A percentile compares a stretch with the other conserved stretches of the same genome.
Conservation (phyloP, 1,140 invertebrate species). For the Polypedilum vanderplanki region DNA sequence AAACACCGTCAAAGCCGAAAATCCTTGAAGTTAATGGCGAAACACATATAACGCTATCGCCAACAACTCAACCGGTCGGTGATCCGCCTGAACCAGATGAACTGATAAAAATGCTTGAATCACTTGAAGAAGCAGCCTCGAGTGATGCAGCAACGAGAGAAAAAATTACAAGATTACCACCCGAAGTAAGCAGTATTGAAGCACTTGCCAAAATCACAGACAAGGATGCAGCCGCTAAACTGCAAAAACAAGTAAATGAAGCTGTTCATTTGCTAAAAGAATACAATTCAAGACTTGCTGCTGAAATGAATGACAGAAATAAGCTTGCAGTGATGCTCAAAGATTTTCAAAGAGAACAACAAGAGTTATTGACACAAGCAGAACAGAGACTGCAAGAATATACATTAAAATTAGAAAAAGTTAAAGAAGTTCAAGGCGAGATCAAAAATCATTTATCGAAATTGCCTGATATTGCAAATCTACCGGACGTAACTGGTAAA, state of each 20-base stretch:
- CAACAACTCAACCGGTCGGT: slow-evolving; percentile 59
- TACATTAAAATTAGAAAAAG: slow-evolving; percentile 76
- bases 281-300: slow-evolving; percentile 77
- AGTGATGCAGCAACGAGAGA: slow-evolving; percentile 87
- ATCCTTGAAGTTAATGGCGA: slow-evolving; percentile 60
- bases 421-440: slow-evolving; percentile 74
- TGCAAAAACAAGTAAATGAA: slow-evolving; percentile 58
- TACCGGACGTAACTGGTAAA: slow-evolving; percentile 78
- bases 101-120: slow-evolving; percentile 72
- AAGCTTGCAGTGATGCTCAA: slow-evolving; percentile 76
- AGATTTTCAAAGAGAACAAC: slow-evolving; percentile 79
- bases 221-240: slow-evolving; percentile 40
- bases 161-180: slow-evolving; percentile 85
- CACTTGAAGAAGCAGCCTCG: slow-evolving; percentile 88
- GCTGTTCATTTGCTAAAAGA: slow-evolving; percentile 77
- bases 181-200: slow-evolving; percentile 87
- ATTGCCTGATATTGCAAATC: slow-evolving; percentile 81
- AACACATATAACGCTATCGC: slow-evolving; percentile 65
- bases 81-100: slow-evolving; percentile 86
- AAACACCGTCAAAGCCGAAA: slow-evolving; percentile 29
- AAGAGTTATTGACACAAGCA: slow-evolving; percentile 73
- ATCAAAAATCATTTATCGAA: slow-evolving; percentile 87
- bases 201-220: slow-evolving; percentile 76
- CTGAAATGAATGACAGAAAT: slow-evolving; percentile 82
- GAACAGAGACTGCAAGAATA: slow-evolving; percentile 79